Evolutionary conservation across 2,888 invertebrate genomes (phyloP), one percentile per base, ranked within the genome.

Genomic region (Muschampia plurimacula): DNA sequence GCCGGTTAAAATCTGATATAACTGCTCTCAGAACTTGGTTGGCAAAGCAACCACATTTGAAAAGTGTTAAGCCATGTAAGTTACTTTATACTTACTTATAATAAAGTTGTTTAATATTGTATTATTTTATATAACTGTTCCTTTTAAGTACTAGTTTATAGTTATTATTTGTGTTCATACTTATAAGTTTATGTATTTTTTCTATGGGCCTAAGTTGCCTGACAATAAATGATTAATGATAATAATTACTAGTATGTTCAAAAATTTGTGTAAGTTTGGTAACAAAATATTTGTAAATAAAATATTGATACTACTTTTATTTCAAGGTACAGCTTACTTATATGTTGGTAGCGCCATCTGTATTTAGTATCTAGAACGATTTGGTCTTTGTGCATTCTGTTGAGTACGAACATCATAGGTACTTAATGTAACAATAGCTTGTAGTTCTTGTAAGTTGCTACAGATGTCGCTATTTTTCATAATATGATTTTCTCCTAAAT

Each of bases 1-100:
- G 80, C 2, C 83, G 88, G 66, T 79, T 89, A 6, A 77, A 74
- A 0, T 79, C 87, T 2, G 93, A 95, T 78, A 82, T 95, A 10
- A 74, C 81, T 73, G 86, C 89, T 44, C 81, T 95, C 1, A 88
- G 85, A 76, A 88, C 91, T 5, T 95, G 95, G 95, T 78, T 95
- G 6, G 81, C 80, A n/a, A 92, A 94, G 76, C 95, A 95, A 80
- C 93, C 95, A 3, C 95, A 95, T 81, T 81, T 95, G 22, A 78
- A 84, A 72, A 81, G 82, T 59, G 85, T 92, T 1, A 82, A 91
- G 76, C 87, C 89, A 68, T 83, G 95, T 95, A 85, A 87, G 89
- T 85, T 39, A 39, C 72, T 64, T 49, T 28, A 12, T 13, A 39
- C 22, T 22, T 22, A 22, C 22, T 22, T 22, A 22, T 9, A 57